A percentile compares a stretch with the other conserved stretches of the same genome.
These are phyloP conservation scores for Autographa gamma DNA, from an alignment of 2,888 invertebrate species.

Conservation along the genomic window DNA sequence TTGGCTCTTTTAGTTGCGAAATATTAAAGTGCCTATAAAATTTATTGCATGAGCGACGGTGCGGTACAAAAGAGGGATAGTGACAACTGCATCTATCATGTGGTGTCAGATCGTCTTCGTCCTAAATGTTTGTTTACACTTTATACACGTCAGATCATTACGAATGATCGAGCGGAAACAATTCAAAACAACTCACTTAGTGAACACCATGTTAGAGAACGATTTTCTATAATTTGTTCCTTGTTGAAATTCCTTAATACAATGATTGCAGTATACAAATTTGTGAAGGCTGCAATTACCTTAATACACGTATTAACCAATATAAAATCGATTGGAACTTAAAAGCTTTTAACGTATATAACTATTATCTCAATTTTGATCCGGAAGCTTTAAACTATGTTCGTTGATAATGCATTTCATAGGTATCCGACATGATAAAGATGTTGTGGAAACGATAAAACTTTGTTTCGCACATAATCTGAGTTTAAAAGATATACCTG, in stretches of 20 bases:
- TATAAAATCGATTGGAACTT: constrained; percentile 32
- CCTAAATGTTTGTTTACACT: constrained; percentile 49
- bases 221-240: constrained; percentile 47
- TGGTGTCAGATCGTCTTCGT: constrained; percentile 32
- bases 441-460: constrained; percentile 49
- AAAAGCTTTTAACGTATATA: constrained; percentile 43
- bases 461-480: constrained; percentile 64
- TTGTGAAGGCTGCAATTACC: constrained; percentile 41
- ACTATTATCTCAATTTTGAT: constrained; percentile 37
- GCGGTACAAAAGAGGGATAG: constrained; percentile 34
- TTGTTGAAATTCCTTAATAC: constrained; percentile 57
- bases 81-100: constrained; percentile 52
- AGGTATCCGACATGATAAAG: constrained; percentile 35
- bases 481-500: constrained; percentile 62
- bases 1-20: constrained; percentile 50
- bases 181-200: constrained; percentile 52
- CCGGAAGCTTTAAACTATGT: constrained; percentile 33
- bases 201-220: constrained; percentile 57
- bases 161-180: constrained; percentile 69
- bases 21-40: constrained; percentile 53
- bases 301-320: constrained; percentile 46
- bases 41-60: constrained; percentile 49
- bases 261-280: constrained; percentile 43
- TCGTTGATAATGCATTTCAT: constrained; percentile 34
- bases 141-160: constrained; percentile 60